A percentile compares a stretch with the other conserved stretches of the same genome.
Conservation (phyloP, 2,797 vertebrate genomes). For the Sebastes itinus region DNA sequence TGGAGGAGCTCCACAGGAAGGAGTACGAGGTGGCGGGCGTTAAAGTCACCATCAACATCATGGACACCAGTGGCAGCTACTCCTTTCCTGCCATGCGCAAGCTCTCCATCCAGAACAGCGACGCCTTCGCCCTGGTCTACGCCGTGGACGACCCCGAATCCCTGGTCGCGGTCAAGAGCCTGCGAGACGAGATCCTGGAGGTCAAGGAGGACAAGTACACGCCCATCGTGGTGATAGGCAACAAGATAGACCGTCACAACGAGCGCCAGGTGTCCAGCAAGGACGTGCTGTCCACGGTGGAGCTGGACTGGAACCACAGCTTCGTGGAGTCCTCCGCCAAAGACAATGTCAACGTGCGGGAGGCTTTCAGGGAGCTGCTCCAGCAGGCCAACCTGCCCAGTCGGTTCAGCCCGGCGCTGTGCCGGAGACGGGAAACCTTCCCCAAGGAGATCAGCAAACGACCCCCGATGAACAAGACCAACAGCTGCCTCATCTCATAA, state of each 20-base stretch:
- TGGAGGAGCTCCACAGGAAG: slow-evolving; percentile 89
- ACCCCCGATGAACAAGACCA: slow-evolving; percentile 89
- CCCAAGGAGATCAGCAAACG: slow-evolving; percentile 78
- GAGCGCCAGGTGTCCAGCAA: slow-evolving; percentile 79
- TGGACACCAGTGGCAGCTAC: slow-evolving; percentile 93
- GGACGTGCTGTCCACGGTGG: slow-evolving; percentile 84
- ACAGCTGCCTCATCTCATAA: slow-evolving; percentile 88
- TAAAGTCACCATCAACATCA: slow-evolving; percentile 87
- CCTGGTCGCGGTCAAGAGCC: slow-evolving; percentile 83
- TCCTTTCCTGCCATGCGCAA: slow-evolving; percentile 93
- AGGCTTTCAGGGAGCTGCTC: slow-evolving; percentile 88
- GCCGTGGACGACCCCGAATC: slow-evolving; percentile 86
- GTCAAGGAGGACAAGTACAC: slow-evolving; percentile 88
- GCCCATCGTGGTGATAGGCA: slow-evolving; percentile 89
- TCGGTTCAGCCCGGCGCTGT: slow-evolving; percentile 83
- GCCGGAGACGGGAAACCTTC: slow-evolving; percentile 84
- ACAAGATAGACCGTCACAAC: slow-evolving; percentile 83
- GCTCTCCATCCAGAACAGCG: slow-evolving; percentile 89
- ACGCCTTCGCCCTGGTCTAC: slow-evolving; percentile 90
- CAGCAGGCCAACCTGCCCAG: slow-evolving; percentile 87
- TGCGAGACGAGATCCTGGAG: slow-evolving; percentile 90
- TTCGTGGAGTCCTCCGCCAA: slow-evolving; percentile 89
- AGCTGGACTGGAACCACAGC: slow-evolving; percentile 90
- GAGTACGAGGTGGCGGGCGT: slow-evolving; percentile 86
- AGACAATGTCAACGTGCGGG: slow-evolving; percentile 87